Conservation (phyloP, 2,113 vertebrate species). For the Alethe diademata region DNA sequence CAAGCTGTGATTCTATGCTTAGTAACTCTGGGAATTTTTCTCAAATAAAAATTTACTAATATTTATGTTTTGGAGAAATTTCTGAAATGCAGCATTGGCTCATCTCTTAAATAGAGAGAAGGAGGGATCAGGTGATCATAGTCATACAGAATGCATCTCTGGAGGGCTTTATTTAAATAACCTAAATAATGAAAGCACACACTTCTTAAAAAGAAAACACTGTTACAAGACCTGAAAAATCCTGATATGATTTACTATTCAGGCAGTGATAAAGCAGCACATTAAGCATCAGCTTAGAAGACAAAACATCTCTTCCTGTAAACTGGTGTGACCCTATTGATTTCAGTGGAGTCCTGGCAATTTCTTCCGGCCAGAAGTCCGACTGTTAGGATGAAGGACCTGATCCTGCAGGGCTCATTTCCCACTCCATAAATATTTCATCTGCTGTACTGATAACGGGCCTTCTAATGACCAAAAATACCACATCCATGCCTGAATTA, state of each 20-base stretch:
- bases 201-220: background rate
- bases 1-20: background rate
- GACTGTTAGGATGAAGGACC: background rate
- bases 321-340: background rate
- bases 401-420: background rate
- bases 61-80: background rate
- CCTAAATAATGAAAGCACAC: background rate
- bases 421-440: background rate
- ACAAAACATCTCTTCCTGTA: background rate
- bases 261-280: background rate
- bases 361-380: background rate
- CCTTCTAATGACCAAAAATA: background rate
- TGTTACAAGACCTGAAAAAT: background rate
- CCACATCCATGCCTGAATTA: background rate
- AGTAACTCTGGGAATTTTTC: background rate
- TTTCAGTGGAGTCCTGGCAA: background rate
- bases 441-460: background rate
- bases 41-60: background rate
- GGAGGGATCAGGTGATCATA: background rate
- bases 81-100: background rate
- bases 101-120: background rate
- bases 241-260: background rate
- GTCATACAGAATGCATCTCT: background rate
- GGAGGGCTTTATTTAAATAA: conserved; percentile 1
- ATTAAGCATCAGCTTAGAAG: background rate